phyloP scores from a whole-genome alignment of 2,797 vertebrate genomes.

The Poeciliopsis gracilis region DNA sequence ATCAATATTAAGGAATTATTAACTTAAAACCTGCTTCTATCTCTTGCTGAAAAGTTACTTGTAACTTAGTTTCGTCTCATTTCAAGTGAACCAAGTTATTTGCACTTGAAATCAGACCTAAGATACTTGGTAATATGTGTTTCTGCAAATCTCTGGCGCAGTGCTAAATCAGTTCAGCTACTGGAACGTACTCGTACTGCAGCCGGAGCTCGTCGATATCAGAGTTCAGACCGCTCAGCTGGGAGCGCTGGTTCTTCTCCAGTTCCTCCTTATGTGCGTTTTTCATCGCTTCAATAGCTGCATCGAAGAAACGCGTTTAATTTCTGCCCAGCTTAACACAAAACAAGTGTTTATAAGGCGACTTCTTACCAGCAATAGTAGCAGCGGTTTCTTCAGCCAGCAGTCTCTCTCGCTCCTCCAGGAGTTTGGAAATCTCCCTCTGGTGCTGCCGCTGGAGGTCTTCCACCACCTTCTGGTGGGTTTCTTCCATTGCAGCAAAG shows the following conservation, averaged over 20 bases:
- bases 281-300: conserved; percentile 99
- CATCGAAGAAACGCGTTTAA: not conserved
- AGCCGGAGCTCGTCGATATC: conserved; percentile 92
- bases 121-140: too few relatives aligned
- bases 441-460: conserved; percentile 97
- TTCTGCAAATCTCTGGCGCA: not conserved
- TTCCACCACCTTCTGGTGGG: conserved; percentile 94
- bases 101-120: too few relatives aligned
- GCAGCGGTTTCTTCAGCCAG: conserved; percentile 96
- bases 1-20: too few relatives aligned
- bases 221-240: conserved; percentile 90
- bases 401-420: conserved; percentile 94
- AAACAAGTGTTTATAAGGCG: accelerated
- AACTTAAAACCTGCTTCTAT: too few relatives aligned
- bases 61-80: too few relatives aligned
- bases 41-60: too few relatives aligned
- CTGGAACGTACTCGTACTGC: conserved; percentile 90
- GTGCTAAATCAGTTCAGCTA: not conserved
- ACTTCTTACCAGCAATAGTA: conserved; percentile 91
- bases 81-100: too few relatives aligned
- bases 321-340: not conserved
- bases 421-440: conserved; percentile 93
- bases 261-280: conserved; percentile 96
- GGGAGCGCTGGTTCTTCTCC: conserved; percentile 93
- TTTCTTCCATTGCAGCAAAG: conserved; percentile 98